Evolutionary conservation across 1,140 invertebrate genomes (phyloP).

Genomic region (Drosophila simulans): DNA sequence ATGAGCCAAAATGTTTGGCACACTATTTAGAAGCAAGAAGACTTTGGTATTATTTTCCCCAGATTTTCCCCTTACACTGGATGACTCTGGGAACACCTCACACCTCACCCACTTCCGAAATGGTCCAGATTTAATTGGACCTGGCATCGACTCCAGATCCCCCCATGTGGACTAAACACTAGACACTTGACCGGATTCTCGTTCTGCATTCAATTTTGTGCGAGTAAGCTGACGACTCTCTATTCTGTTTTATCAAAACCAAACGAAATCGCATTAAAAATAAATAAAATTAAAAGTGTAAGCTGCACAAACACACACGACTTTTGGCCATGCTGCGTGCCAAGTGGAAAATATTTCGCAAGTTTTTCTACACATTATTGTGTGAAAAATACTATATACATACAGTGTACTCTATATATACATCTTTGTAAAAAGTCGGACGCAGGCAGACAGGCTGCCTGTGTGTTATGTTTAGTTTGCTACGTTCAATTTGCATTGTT

Average conservation of each 20-base stretch:
- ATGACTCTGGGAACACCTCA: neutral
- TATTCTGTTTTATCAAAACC: conserved; percentile 64
- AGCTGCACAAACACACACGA: conserved; percentile 56
- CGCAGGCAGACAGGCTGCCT: conserved; percentile 40
- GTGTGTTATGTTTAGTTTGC: conserved; percentile 72
- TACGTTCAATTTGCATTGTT: conserved; percentile 73
- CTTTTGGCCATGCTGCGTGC: conserved; percentile 70
- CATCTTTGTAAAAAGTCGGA: conserved; percentile 17
- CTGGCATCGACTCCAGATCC: conserved; percentile 7
- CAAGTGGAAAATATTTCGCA: conserved; percentile 83
- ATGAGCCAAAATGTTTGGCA: conserved; percentile 53
- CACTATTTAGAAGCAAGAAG: conserved; percentile 78
- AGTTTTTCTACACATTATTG: conserved; percentile 76
- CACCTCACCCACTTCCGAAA: neutral
- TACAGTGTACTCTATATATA: conserved; percentile 20
- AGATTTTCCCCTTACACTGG: conserved; percentile 10
- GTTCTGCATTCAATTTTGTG: conserved; percentile 27
- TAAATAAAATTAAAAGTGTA: conserved; percentile 81
- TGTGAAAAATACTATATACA: conserved; percentile 68
- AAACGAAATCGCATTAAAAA: conserved; percentile 71
- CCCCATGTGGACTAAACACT: conserved; percentile 43
- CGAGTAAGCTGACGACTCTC: conserved; percentile 2
- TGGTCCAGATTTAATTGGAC: too few species aligned
- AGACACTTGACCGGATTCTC: conserved; percentile 69
- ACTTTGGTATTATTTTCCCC: conserved; percentile 13